Evolutionary conservation across 2,888 invertebrate genomes (phyloP), one percentile per base, ranked within the genome.

Genomic region (Melipona beecheii): DNA sequence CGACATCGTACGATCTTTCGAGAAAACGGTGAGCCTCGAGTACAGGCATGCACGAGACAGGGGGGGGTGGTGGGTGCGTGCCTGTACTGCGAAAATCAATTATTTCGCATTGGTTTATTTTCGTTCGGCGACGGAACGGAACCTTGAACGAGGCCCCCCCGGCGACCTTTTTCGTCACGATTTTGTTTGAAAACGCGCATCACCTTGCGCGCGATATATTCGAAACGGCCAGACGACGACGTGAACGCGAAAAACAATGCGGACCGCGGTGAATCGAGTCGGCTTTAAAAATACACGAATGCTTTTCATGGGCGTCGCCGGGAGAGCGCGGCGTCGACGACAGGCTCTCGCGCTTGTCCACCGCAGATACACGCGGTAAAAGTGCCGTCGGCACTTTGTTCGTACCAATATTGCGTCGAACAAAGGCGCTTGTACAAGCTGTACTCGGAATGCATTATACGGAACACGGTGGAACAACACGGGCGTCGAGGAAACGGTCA

Each of bases 371-470:
- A 78, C 62, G 68, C 75, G 79, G 75, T 82, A 78, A 79, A 84
- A 68, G 43, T 70, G 36, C 85, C 89, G 88, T 85, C 89, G 89
- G 87, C 76, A 85, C 84, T 87, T 86, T 84, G 86, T 81, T 60
- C 82, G 78, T 60, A 77, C 75, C 84, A 88, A 88, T 82, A 77
- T 75, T 78, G 24, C 27, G n/a, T 27, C 60, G 65, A 66, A 84
- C 83, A 89, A 89, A 85, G 84, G 49, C 24, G 31, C 65, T 65
- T 19, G 13, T 36, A 65, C 50, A 58, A 31, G 60, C 68, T 58
- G 62, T 79, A 21, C 31, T 27, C 54, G 66, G 68, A 65, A 84
- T 83, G 78, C 83, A 84, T 89, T 85, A 86, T 78, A 72, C 82
- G 60, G 27, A 50, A 87, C 85, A 84, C 65, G 71, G 43, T 31